A percentile compares a stretch with the other conserved stretches of the same genome.
phyloP scores from a whole-genome alignment of 2,888 invertebrate species.

The Ptycholaimellus sp. region DNA sequence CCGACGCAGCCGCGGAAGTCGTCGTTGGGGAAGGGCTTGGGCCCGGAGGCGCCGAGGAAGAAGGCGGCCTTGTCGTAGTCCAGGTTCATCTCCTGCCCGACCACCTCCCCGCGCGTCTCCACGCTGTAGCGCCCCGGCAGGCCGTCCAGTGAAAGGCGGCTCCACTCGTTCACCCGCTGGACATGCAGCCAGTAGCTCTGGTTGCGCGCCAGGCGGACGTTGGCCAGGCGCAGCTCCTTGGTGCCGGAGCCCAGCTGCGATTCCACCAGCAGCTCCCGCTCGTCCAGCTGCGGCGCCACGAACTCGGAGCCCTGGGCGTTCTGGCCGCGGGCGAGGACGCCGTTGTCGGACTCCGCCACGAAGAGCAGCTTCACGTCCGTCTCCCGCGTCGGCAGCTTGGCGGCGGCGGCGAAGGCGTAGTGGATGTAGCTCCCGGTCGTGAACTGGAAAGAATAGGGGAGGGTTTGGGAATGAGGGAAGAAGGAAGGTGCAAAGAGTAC shows the following conservation, averaged over 20 bases:
- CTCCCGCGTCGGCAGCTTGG: slow-evolving; percentile 24
- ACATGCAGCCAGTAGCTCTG: slow-evolving; percentile 17
- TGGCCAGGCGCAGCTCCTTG: slow-evolving; percentile 6
- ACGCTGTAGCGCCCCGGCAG: slow-evolving; percentile 9
- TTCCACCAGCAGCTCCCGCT: background rate
- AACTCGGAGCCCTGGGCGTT: slow-evolving; percentile 81
- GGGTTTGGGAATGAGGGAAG: background rate
- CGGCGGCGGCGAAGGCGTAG: slow-evolving; percentile 11
- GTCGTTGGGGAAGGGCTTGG: background rate
- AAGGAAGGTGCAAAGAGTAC: background rate
- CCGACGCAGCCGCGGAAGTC: slow-evolving; percentile 40
- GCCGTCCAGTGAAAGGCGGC: slow-evolving; percentile 13
- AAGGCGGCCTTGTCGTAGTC: slow-evolving; percentile 4
- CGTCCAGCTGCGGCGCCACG: slow-evolving; percentile 25
- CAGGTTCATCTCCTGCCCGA: slow-evolving; percentile 2
- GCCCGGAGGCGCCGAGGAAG: slow-evolving; percentile 1
- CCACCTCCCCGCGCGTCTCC: slow-evolving; percentile 1
- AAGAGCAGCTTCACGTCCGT: slow-evolving; percentile 78
- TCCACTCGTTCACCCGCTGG: slow-evolving; percentile 11
- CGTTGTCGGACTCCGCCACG: slow-evolving; percentile 61
- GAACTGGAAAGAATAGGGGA: slow-evolving; percentile 12
- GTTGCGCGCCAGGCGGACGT: slow-evolving; percentile 12
- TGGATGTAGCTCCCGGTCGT: slow-evolving; percentile 13
- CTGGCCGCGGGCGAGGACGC: slow-evolving; percentile 72
- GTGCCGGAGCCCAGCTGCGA: slow-evolving; percentile 11